Evolutionary conservation across 2,888 invertebrate genomes (phyloP).

Genomic region (Fragum fragum): DNA sequence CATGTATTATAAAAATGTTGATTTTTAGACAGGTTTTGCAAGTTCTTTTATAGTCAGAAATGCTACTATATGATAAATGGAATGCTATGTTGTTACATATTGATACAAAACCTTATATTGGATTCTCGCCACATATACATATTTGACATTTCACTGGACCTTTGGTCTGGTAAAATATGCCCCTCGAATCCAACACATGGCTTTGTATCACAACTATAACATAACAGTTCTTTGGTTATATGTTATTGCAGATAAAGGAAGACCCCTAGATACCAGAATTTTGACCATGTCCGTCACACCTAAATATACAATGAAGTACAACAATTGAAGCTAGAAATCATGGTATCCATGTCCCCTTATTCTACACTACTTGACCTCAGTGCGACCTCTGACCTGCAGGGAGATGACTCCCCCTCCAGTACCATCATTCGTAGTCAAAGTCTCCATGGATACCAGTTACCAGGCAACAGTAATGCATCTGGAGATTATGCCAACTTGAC

Average conservation of each 20-base stretch:
- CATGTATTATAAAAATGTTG: no score
- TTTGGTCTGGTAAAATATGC: no score
- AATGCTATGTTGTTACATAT: no score
- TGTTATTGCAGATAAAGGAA: not conserved
- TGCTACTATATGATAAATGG: no score
- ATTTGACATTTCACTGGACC: no score
- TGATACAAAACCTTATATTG: no score
- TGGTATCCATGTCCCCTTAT: constrained; percentile 62
- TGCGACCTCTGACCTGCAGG: constrained; percentile 50
- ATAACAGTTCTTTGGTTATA: no score
- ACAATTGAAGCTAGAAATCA: not conserved
- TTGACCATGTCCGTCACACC: not conserved
- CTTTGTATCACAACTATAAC: no score
- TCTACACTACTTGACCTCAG: constrained; percentile 62
- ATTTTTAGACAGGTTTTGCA: no score
- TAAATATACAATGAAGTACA: not conserved
- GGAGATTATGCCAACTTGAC: constrained; percentile 53
- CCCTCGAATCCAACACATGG: no score
- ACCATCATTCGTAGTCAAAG: constrained; percentile 47
- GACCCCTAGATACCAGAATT: not conserved
- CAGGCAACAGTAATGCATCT: constrained; percentile 53
- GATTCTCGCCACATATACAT: no score
- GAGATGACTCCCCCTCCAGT: constrained; percentile 44
- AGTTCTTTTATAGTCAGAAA: no score
- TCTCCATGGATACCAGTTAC: constrained; percentile 60